phyloP scores from a whole-genome alignment of 1,140 invertebrate genomes.

The Prorops nasuta region DNA sequence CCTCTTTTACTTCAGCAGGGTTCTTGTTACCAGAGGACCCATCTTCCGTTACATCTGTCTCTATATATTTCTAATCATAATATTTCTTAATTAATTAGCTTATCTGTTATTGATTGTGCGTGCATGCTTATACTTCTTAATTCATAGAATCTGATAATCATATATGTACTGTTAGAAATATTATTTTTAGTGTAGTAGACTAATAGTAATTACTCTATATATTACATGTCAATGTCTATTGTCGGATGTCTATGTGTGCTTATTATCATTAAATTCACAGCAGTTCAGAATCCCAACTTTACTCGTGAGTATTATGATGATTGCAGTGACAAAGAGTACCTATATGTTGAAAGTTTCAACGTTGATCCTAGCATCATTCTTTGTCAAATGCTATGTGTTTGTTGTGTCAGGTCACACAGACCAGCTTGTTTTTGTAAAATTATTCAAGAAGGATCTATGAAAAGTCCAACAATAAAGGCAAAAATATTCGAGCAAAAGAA shows the following conservation, averaged over 20 bases:
- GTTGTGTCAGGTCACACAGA: conserved; percentile 60
- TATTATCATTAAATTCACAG: conserved; percentile 57
- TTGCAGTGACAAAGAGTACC: conserved; percentile 64
- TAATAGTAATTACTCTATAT: conserved; percentile 23
- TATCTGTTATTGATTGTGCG: conserved; percentile 17
- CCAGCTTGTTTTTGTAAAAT: conserved; percentile 56
- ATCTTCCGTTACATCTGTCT: conserved; percentile 56
- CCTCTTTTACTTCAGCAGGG: conserved; percentile 19
- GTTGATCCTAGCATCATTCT: conserved; percentile 63
- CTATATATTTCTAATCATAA: conserved; percentile 43
- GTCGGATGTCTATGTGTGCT: conserved; percentile 32
- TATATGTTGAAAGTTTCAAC: conserved; percentile 65
- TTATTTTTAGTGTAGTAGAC: conserved; percentile 21
- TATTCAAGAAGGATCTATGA: conserved; percentile 21
- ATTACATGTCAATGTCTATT: conserved; percentile 22
- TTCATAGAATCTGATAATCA: conserved; percentile 25
- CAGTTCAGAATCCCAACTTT: conserved; percentile 48
- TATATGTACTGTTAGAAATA: not conserved
- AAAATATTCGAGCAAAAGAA: too few species aligned
- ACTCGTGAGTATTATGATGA: conserved; percentile 64
- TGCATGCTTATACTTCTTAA: conserved; percentile 33
- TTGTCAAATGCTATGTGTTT: conserved; percentile 63
- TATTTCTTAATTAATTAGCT: conserved; percentile 27
- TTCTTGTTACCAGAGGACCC: conserved; percentile 27
- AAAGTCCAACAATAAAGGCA: too few species aligned